Base-by-base conservation (phyloP, 2,797 vertebrate species). In the Ctenopoma multispine region DNA sequence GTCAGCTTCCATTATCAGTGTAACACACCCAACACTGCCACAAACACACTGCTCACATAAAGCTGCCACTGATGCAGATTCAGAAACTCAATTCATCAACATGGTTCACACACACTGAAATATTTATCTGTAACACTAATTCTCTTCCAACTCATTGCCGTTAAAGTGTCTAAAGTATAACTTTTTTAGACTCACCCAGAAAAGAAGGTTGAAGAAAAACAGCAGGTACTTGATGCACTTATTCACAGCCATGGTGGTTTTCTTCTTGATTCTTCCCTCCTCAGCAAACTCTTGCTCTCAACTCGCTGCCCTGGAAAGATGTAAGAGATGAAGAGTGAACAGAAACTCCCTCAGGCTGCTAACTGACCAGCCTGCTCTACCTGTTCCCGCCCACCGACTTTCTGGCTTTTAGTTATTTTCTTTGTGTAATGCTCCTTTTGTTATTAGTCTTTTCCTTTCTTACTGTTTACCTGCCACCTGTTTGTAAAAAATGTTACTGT, bases 121-220 rank as follows among this genome's bases (percentile, higher is more conserved):
- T 23, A 21, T 18, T 38, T 21, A 6, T 8, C 14, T 17, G 3
- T 7, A 7, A 15, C 2, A 20, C 8, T 11, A 18, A 31, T 11
- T n/a, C n/a, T 20, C 1, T 4, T 36, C 17, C 29, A 2, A 17
- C 0, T 15, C 14, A n/a, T 34, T n/a, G 34, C 11, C n/a, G 41
- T 43, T 17, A 2, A 23, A 47, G 2, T 60, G n/a, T 23, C 23
- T 0, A 27, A 46, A 20, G 24, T 24, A 17, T 20, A 8, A n/a
- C n/a, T n/a, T n/a, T 41, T 43, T 1, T 9, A 38, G 15, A 85
- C 92, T 93, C 63, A 93, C 92, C 92, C 92, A 93, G 83, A 93
- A 93, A 0, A 93, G 90, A 0, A 93, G 80, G 76, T 93, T 93
- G 82, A 93, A 93, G 78, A 92, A 43, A 82, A 93, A 93, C 1